These are phyloP conservation scores for Liasis olivaceus DNA, from an alignment of 2,797 vertebrate species.

Conservation along the genomic window DNA sequence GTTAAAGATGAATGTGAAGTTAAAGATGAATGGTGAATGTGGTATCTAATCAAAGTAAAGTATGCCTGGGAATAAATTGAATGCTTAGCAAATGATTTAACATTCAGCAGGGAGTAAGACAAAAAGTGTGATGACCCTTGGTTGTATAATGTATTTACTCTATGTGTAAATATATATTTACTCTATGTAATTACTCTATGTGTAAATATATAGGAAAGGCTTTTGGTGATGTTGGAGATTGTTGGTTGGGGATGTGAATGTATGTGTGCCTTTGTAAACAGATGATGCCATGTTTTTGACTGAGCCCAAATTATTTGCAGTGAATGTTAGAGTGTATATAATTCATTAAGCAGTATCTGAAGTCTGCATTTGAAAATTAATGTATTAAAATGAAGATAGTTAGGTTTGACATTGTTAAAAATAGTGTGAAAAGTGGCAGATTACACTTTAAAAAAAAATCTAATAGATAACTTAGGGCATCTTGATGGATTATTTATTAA, in stretches of 20 bases:
- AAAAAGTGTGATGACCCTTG: neutral
- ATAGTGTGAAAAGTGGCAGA: too few relatives aligned
- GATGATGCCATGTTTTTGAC: neutral
- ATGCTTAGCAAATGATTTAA: neutral
- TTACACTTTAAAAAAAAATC: too few relatives aligned
- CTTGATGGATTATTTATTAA: too few relatives aligned
- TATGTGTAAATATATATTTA: too few relatives aligned
- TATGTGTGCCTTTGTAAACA: neutral
- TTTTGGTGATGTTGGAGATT: neutral
- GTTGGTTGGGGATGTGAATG: neutral
- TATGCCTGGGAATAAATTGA: neutral
- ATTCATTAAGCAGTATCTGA: too few relatives aligned
- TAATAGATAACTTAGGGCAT: too few relatives aligned
- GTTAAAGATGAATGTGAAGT: neutral
- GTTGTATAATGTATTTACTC: neutral
- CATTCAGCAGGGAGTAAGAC: neutral
- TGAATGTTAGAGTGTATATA: too few relatives aligned
- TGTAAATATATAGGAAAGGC: neutral
- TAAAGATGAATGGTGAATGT: neutral
- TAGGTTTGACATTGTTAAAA: too few relatives aligned
- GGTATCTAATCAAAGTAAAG: neutral
- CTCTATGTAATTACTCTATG: too few relatives aligned
- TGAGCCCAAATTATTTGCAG: neutral
- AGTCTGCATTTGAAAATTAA: too few relatives aligned
- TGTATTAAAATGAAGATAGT: too few relatives aligned